Base-by-base conservation (phyloP, 2,113 vertebrate species). In the Thinocorus orbignyianus region DNA sequence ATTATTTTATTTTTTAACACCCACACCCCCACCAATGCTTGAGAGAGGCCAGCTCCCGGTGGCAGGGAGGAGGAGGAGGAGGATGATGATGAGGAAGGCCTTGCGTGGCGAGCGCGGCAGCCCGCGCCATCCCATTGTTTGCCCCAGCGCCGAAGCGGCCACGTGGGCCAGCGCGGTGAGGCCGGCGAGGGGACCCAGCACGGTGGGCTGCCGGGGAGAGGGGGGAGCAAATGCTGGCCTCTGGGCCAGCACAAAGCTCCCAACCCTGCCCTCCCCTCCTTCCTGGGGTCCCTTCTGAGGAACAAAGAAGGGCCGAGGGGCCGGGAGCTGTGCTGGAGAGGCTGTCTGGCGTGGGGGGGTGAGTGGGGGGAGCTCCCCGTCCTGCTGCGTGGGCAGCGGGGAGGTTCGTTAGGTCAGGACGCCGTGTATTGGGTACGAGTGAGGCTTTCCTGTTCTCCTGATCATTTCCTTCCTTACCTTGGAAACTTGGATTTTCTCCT, bases 381-480 rank as follows among this genome's bases (percentile, higher is more conserved):
- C 54, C 49, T 7, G 57, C 76, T 10, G 64, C 5, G 42, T 23
- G 28, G 85, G 86, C 88, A 39, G 52, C 0, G 33, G 73, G 88
- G 88, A 86, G 93, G 92, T 72, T 83, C 25, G 60, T 80, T 91
- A 79, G 90, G 91, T 93, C 92, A 84, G 94, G 81, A 90, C 57
- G 41, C 87, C 17, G 35, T 89, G 92, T 90, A 41, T 95, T 95
- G 89, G 90, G 95, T 96, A 90, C 79, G 82, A 97, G 87, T 31
- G 41, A 95, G 95, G 94, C 86, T 96, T 97, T 97, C 95, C 96
- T 96, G 92, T 95, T 65, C 93, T 90, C 88, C 76, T 81, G 95
- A 95, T 97, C 92, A 97, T 97, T 97, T 97, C 97, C 97, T 97
- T 97, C 97, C 97, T 97, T 94, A 95, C 93, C 91, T 97, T 91